phyloP scores from a whole-genome alignment of 1,140 invertebrate species.

The Ooceraea biroi region DNA sequence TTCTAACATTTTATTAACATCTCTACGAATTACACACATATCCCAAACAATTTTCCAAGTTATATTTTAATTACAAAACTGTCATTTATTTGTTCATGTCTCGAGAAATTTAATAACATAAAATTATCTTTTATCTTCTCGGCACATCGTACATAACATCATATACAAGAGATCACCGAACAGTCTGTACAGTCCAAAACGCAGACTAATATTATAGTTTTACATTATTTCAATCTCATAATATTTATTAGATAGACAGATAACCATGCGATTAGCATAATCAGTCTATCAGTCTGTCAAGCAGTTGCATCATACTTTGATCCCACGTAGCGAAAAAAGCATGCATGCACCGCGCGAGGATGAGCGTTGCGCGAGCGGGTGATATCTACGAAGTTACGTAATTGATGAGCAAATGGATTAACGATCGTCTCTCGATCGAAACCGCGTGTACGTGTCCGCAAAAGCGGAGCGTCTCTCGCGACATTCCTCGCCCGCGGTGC shows the following conservation, averaged over 20 bases:
- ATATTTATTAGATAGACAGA: neutral
- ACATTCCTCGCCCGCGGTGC: constrained; percentile 18
- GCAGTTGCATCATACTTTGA: neutral
- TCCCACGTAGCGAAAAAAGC: constrained; percentile 12
- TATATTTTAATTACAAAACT: no score
- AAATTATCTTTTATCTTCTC: no score
- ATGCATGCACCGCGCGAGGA: neutral
- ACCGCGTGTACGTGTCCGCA: constrained; percentile 26
- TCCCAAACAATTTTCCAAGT: no score
- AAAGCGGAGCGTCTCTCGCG: constrained; percentile 21
- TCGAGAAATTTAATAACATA: no score
- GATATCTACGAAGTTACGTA: constrained; percentile 44
- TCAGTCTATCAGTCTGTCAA: neutral
- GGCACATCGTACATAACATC: no score
- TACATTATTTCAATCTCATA: neutral
- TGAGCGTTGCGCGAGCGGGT: constrained; percentile 30
- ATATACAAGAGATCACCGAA: no score
- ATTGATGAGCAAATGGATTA: constrained; percentile 53
- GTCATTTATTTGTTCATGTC: no score
- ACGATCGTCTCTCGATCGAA: constrained; percentile 10
- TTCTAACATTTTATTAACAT: no score
- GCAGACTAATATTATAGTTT: neutral
- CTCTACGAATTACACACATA: no score
- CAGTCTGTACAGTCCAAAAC: no score
- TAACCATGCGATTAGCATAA: neutral